These are phyloP conservation scores for Conger conger DNA, from an alignment of 2,113 vertebrate species.

Conservation along the genomic window DNA sequence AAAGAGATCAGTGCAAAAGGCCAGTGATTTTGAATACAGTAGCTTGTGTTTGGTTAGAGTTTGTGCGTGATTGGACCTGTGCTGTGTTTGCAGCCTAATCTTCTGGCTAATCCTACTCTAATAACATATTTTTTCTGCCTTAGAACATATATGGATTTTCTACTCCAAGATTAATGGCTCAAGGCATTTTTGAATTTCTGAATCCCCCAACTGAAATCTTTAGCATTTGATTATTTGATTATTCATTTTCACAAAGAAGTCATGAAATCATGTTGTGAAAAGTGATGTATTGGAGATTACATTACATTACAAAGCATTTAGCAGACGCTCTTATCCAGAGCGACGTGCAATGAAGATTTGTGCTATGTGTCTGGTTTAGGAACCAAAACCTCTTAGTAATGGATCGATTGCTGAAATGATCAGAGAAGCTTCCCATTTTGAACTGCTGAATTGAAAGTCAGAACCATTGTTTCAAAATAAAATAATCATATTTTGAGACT, in stretches of 20 bases:
- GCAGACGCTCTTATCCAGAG: no score
- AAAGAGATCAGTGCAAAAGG: slow-evolving; percentile 48
- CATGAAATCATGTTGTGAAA: no score
- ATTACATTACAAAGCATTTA: no score
- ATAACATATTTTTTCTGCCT: background rate
- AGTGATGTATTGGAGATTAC: background rate
- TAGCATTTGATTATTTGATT: no score
- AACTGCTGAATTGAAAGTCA: background rate
- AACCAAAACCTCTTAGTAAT: background rate
- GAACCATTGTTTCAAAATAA: background rate
- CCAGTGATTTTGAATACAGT: slow-evolving; percentile 35
- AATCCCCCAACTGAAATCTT: no score
- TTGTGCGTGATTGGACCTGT: background rate
- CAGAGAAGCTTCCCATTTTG: background rate
- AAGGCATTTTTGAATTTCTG: background rate
- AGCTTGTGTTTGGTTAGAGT: background rate
- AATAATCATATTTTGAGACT: background rate
- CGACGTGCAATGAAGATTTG: no score
- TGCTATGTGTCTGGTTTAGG: background rate
- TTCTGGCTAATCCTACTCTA: background rate
- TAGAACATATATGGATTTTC: background rate
- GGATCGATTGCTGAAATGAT: background rate
- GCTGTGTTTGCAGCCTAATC: background rate
- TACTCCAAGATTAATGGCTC: background rate
- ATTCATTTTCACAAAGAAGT: no score